Evolutionary conservation across 2,888 invertebrate genomes (phyloP).

Genomic region (Tolmerus cingulatus): DNA sequence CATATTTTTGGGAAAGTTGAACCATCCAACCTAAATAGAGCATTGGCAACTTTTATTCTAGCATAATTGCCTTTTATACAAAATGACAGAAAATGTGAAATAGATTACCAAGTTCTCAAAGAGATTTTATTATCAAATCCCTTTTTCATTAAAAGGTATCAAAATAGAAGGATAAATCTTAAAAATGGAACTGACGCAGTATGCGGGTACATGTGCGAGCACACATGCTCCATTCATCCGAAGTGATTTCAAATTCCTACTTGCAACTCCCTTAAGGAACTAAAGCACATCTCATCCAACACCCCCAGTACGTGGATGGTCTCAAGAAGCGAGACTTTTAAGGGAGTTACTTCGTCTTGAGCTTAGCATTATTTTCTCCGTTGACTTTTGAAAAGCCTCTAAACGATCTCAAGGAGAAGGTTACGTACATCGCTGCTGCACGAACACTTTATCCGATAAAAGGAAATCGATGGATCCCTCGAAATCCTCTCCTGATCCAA

Average conservation of each 20-base stretch:
- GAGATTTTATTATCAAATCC: not conserved
- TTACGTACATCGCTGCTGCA: not conserved
- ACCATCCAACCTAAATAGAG: no score
- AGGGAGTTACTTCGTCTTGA: not conserved
- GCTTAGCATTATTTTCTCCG: not conserved
- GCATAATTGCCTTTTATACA: not conserved
- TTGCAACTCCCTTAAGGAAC: not conserved
- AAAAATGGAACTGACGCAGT: not conserved
- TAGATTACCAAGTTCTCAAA: not conserved
- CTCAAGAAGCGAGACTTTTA: not conserved
- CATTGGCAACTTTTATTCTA: no score
- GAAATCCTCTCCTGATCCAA: slow-evolving; percentile 36
- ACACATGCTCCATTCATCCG: not conserved
- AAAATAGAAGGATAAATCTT: not conserved
- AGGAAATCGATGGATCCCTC: slow-evolving; percentile 38
- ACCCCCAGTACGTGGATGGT: not conserved
- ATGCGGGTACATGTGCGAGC: not conserved
- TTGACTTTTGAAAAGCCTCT: slow-evolving; percentile 11
- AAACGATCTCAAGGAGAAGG: slow-evolving; percentile 10
- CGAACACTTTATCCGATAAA: slow-evolving; percentile 26
- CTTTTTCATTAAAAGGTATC: not conserved
- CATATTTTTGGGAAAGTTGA: no score
- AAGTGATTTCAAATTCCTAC: not conserved
- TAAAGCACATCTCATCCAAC: not conserved
- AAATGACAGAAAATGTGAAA: not conserved